Percentiles rank a stretch among this genome's conserved stretches.
Conservation (phyloP, 1,140 invertebrate species). For the Drosophila lini region DNA sequence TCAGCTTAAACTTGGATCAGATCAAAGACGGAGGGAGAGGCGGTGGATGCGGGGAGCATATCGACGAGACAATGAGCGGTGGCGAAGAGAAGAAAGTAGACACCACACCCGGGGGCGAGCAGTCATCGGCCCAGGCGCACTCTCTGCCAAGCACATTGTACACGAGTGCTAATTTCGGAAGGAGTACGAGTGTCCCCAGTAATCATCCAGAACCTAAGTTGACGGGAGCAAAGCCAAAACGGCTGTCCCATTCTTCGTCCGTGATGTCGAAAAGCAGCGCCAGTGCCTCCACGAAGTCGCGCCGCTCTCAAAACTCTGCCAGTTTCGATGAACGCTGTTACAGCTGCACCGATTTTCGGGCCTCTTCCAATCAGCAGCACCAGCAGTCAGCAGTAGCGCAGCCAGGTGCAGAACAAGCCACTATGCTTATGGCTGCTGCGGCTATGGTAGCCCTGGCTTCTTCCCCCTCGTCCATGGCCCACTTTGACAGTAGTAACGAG, state of each 20-base stretch:
- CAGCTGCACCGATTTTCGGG: slow-evolving; percentile 76
- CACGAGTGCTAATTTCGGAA: slow-evolving; percentile 48
- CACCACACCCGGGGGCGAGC: neutral
- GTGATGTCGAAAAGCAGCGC: slow-evolving; percentile 69
- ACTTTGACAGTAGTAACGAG: slow-evolving; percentile 65
- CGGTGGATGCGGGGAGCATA: slow-evolving; percentile 33
- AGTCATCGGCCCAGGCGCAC: slow-evolving; percentile 44
- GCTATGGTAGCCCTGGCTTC: slow-evolving; percentile 53
- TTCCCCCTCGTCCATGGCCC: slow-evolving; percentile 46
- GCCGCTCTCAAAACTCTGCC: slow-evolving; percentile 58
- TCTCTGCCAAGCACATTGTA: slow-evolving; percentile 70
- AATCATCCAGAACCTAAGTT: slow-evolving; percentile 58
- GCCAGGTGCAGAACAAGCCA: slow-evolving; percentile 25
- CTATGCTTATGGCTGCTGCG: slow-evolving; percentile 64
- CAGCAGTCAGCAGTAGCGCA: slow-evolving; percentile 10
- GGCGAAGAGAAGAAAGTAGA: slow-evolving; percentile 19
- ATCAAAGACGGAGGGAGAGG: slow-evolving; percentile 63
- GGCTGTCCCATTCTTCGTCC: slow-evolving; percentile 69
- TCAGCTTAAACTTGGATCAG: slow-evolving; percentile 75
- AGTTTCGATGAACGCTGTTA: slow-evolving; percentile 79
- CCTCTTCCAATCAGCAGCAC: slow-evolving; percentile 15
- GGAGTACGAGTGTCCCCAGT: slow-evolving; percentile 66
- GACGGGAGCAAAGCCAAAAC: slow-evolving; percentile 81
- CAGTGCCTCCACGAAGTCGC: slow-evolving; percentile 66
- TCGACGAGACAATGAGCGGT: slow-evolving; percentile 39